Base-by-base conservation (phyloP, 2,888 invertebrate species). In the Cybosia mesomella region DNA sequence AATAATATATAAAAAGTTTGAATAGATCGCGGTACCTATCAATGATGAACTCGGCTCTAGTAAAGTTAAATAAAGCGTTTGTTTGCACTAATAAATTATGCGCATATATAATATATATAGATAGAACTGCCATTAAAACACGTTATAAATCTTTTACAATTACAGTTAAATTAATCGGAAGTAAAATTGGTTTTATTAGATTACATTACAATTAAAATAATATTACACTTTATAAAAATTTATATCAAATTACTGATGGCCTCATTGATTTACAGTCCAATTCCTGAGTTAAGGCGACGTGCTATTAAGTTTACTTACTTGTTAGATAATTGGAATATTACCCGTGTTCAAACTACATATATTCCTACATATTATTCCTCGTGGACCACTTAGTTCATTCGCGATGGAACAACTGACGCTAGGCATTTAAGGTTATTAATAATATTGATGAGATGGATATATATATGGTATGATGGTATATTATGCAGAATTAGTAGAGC, bases 141-240 rank as follows among this genome's bases (percentile, higher is more conserved):
- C n/a, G n/a, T 49, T n/a, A 49, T 49, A n/a, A 49, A 49, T 49
- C 49, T 18, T n/a, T 49, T 49, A 49, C 49, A 49, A 49, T 49
- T 49, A 49, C 49, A 49, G 49, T 49, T 49, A n/a, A n/a, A 49
- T 49, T n/a, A 49, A 49, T 49, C 49, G n/a, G n/a, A 49, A 49
- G 24, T 55, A 24, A 24, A 62, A 53, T 21, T n/a, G 21, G 49
- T 49, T n/a, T n/a, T 18, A 49, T 49, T n/a, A 49, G 49, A 49
- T 49, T 49, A 49, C 18, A n/a, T n/a, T 49, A 49, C 49, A 49
- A 49, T n/a, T n/a, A 49, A 49, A n/a, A 8, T 49, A 49, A n/a
- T n/a, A n/a, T 49, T 49, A 49, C 49, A n/a, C n/a, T n/a, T 49
- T 49, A n/a, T 49, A n/a, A 49, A 49, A 18, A 5, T 15, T 39